phyloP scores from a whole-genome alignment of 30 jellyfish, hydroid and myxozoan species.

The Aurelia coerulea region DNA sequence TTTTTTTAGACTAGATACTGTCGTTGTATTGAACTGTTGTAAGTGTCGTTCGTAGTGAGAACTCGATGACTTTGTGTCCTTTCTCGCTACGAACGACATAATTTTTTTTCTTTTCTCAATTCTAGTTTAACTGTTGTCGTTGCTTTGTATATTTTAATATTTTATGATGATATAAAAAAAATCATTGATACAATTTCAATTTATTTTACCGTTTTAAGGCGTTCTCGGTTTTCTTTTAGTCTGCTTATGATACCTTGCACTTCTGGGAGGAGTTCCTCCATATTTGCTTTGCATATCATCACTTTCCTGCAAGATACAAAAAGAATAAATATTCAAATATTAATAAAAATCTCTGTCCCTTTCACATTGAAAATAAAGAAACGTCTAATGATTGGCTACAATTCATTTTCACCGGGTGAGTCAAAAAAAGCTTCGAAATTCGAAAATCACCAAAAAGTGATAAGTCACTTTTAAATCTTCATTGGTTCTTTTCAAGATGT shows the following conservation, averaged over 20 bases:
- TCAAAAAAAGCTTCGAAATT: neutral
- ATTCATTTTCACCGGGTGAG: neutral
- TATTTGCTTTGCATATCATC: slow-evolving; percentile 25
- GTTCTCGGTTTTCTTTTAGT: slow-evolving; percentile 29
- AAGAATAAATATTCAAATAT: neutral
- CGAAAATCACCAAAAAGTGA: neutral
- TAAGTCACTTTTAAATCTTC: neutral
- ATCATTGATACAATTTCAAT: neutral
- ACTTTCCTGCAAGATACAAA: slow-evolving; percentile 33
- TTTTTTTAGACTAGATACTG: too few species aligned
- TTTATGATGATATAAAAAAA: too few species aligned
- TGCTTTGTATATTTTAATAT: too few species aligned
- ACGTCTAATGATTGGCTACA: neutral
- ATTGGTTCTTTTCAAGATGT: neutral
- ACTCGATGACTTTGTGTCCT: too few species aligned
- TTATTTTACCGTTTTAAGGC: slow-evolving; percentile 8
- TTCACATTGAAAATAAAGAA: too few species aligned
- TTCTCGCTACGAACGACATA: too few species aligned
- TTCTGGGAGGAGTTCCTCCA: slow-evolving; percentile 53
- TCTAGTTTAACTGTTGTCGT: too few species aligned
- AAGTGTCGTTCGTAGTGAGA: too few species aligned
- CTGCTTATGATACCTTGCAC: neutral
- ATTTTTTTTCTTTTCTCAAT: too few species aligned
- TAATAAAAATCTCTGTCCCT: neutral
- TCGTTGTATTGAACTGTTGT: too few species aligned